Base-by-base conservation (phyloP, 2,888 invertebrate species). In the Tachystola acroxantha region DNA sequence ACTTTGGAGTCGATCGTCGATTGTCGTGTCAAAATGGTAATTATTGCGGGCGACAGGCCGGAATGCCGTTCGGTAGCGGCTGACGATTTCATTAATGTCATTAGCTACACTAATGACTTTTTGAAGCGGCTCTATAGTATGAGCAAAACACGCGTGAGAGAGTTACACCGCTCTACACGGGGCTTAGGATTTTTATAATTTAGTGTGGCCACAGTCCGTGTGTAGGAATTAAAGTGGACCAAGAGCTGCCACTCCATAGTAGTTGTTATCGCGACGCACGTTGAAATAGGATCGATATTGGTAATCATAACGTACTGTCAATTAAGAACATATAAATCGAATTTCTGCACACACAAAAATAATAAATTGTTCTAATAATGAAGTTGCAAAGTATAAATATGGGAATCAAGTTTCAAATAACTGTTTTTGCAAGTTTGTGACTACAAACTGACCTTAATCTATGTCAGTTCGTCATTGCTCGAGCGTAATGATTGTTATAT, bases 11-110 rank as follows among this genome's bases (percentile, higher is more conserved):
- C 39, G 50, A 46, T 50, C 54, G 57, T 60, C 58, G 59, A 66
- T 63, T 50, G 57, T 50, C 48, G 55, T 64, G 65, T 68, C 66
- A 63, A 59, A 64, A 66, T 63, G 61, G 57, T 60, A 61, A 63
- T 64, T 55, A 60, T 56, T 37, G 39, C 31, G 39, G 40, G 53
- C 48, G 56, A 47, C 45, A 43, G 36, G 32, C 34, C 51, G 55
- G 62, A 45, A 50, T 45, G 46, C 40, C 42, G 47, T 39, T 39
- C 61, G 52, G 61, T 61, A 61, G 64, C 62, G 48, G 53, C 41
- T 48, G 56, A 57, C 60, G 62, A 63, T 57, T 57, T 62, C 61
- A 65, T 61, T 64, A 65, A 62, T 56, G 60, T 59, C 57, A 64
- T 65, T 55, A 67, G 61, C 53, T 57, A 52, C 47, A 50, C 54